phyloP scores from a whole-genome alignment of 2,888 invertebrate genomes.

The Notodonta ziczac region DNA sequence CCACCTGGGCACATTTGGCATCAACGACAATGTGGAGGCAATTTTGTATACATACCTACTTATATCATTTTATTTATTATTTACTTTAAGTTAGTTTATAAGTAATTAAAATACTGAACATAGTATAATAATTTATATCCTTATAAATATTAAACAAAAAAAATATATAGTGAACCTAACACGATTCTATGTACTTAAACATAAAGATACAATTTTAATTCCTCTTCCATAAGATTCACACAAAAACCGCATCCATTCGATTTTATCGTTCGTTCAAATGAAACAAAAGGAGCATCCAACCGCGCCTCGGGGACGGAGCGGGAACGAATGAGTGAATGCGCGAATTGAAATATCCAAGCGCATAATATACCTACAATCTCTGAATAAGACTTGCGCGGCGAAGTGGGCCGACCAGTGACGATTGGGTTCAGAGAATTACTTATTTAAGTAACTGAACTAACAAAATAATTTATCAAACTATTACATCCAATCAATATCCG shows the following conservation, averaged over 20 bases:
- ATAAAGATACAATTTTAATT: constrained; percentile 3
- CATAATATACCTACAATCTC: constrained; percentile 53
- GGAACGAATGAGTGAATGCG: constrained; percentile 24
- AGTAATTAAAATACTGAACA: no score
- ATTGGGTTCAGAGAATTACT: constrained; percentile 53
- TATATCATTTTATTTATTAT: no score
- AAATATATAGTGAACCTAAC: no score
- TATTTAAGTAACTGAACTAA: constrained; percentile 22
- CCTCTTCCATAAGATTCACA: constrained; percentile 4
- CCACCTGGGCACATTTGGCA: no score
- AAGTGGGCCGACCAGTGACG: constrained; percentile 26
- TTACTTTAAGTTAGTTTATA: no score
- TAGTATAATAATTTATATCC: no score
- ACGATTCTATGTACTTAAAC: no score
- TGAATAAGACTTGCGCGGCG: constrained; percentile 53
- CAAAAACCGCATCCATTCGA: constrained; percentile 47
- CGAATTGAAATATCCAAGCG: constrained; percentile 70
- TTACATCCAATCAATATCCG: no score
- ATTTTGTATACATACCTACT: no score
- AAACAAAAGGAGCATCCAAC: constrained; percentile 69
- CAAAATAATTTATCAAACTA: no score
- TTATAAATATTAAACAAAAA: no score
- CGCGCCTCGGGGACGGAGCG: constrained; percentile 43
- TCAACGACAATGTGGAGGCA: no score
- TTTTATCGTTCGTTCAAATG: constrained; percentile 38